phyloP scores from a whole-genome alignment of 2,797 vertebrate species.

The Syncerus caffer region DNA sequence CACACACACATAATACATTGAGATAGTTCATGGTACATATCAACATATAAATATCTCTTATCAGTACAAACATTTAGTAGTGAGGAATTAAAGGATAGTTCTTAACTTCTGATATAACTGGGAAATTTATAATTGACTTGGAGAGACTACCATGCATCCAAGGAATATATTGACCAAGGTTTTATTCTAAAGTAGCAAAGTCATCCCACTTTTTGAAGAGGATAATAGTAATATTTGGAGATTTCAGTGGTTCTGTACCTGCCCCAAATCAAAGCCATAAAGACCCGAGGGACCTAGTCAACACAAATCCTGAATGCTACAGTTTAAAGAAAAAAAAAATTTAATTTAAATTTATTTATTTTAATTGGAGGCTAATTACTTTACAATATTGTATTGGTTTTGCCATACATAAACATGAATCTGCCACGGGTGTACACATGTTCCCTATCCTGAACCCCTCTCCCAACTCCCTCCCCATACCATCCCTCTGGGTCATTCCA shows the following conservation, averaged over 20 bases:
- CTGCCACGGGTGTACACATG: rapidly evolving
- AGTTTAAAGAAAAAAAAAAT: not conserved
- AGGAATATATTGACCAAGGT: not conserved
- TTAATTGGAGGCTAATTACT: too few relatives aligned
- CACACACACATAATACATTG: not conserved
- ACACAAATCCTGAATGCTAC: not conserved
- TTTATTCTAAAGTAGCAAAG: not conserved
- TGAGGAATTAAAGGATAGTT: not conserved
- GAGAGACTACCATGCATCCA: not conserved
- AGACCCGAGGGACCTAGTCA: not conserved
- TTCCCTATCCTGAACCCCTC: too few relatives aligned
- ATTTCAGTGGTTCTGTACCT: not conserved
- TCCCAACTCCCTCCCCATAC: rapidly evolving
- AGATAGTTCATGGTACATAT: not conserved
- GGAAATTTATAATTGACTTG: not conserved
- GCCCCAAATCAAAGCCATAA: rapidly evolving
- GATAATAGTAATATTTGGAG: not conserved
- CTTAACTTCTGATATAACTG: not conserved
- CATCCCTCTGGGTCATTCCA: too few relatives aligned
- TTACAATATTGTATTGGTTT: too few relatives aligned
- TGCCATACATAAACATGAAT: too few relatives aligned
- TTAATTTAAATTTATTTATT: too few relatives aligned
- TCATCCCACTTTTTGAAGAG: not conserved
- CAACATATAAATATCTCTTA: not conserved
- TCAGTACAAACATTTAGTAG: not conserved